Evolutionary conservation across 2,888 invertebrate species (phyloP), one percentile per base, ranked within the genome.

Genomic region (Apamea anceps): DNA sequence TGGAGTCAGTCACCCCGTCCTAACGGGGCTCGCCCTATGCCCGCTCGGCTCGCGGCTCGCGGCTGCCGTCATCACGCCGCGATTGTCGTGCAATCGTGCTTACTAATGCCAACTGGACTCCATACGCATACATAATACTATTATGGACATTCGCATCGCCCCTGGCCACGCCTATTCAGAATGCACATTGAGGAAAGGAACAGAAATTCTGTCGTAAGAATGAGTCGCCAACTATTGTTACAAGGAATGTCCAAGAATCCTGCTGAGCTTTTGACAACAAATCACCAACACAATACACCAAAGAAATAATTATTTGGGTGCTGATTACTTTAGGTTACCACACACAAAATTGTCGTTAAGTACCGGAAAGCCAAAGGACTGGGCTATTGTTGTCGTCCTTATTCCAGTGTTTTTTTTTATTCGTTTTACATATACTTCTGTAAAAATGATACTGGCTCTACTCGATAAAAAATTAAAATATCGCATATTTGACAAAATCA

Each of bases 11-110:
- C 96, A 96, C 96, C 96, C 94, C 96, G 94, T 93, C 94, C 94
- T 96, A 96, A 96, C 96, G 96, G 96, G 95, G 94, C 95, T 95
- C 95, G 96, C 96, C 96, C 96, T 96, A 95, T 94, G 95, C 93
- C 95, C 93, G 94, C 79, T 72, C 76, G 76, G 60, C 91, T 88
- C 89, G 86, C 88, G 87, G 91, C 91, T 91, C 92, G 91, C 90
- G 86, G 91, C 93, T 93, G 94, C 94, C 95, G 95, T 95, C 96
- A 95, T 94, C 94, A 93, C 91, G 92, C 91, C 91, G 93, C 94
- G 93, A 93, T 94, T 95, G 95, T 94, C 94, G 94, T 94, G 93
- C 95, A 93, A 93, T 94, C 93, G 93, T 92, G 91, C 93, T 94
- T 94, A 94, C 95, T 94, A 95, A 96, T 95, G 95, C 93, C 94